Base-by-base conservation (phyloP, 2,797 vertebrate species). In the Acanthurus tractus region DNA sequence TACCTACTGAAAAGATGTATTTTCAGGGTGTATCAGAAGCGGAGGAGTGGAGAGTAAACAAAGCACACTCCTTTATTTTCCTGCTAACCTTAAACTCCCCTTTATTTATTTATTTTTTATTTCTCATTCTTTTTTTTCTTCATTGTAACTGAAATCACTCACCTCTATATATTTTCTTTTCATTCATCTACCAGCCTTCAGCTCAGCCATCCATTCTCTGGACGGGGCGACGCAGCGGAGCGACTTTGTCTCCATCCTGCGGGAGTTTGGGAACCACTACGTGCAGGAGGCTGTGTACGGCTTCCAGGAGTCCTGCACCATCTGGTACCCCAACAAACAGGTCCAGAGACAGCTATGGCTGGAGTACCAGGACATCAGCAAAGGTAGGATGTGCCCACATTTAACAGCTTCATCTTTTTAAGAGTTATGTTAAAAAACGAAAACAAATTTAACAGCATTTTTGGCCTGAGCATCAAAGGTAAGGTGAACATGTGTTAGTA, bases 311-410 rank as follows among this genome's bases (percentile, higher is more conserved):
- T 96, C 96, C 85, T 99, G 98, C 66, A 97, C 96, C 87, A 99
- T 99, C 93, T 99, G 98, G 98, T 99, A 99, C 89, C 98, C 98
- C 87, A 99, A 98, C 89, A 98, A 96, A 71, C 98, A 98, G 93
- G 97, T 99, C 76, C 98, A 99, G 92, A 94, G 96, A 42, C 96
- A 99, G 94, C 96, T 99, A 88, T 99, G 98, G 98, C 90, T 99
- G 63, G 98, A 99, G 86, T 99, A 99, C 46, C 97, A 99, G 93
- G 98, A 99, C 88, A 99, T 99, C 83, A 99, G 97, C 93, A 99
- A 99, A 98, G 98, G 98, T 99, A 94, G 88, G 90, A 70, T 54
- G 46, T 34, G 23, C 23, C 34, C 46, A 6, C 20, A 8, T 29
- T 59, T 2, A 3, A 12, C 8, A 45, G 20, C 49, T 15, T 18